A percentile compares a stretch with the other conserved stretches of the same genome.
Conservation (phyloP, 2,888 invertebrate species). For the Eumerus sabulonum region DNA sequence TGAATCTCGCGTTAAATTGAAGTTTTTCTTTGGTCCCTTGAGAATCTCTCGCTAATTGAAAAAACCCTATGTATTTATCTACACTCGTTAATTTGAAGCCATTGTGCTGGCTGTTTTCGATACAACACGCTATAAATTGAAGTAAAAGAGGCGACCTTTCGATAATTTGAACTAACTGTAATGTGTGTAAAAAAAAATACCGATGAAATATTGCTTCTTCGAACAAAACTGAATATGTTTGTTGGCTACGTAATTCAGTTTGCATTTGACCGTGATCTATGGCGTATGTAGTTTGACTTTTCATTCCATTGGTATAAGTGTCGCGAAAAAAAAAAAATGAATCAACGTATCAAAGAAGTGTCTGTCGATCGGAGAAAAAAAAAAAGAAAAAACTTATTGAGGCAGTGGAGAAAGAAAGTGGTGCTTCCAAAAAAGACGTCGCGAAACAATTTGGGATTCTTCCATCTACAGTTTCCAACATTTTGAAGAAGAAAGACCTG, state of each 20-base stretch:
- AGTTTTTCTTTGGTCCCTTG: too few relatives aligned
- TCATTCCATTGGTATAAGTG: background rate
- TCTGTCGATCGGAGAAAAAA: slow-evolving; percentile 7
- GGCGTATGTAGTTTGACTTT: background rate
- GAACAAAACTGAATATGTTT: background rate
- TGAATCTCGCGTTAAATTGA: too few relatives aligned
- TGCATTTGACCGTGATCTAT: background rate
- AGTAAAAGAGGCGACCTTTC: too few relatives aligned
- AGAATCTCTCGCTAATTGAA: too few relatives aligned
- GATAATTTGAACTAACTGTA: too few relatives aligned
- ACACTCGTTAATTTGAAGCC: too few relatives aligned
- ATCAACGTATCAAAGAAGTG: slow-evolving; percentile 6
- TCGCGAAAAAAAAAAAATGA: slow-evolving; percentile 3
- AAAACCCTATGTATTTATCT: too few relatives aligned
- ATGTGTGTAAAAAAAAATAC: too few relatives aligned
- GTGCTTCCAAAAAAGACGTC: background rate
- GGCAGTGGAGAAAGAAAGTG: slow-evolving; percentile 6
- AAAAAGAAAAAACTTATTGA: background rate
- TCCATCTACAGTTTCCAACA: background rate
- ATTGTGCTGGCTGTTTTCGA: too few relatives aligned
- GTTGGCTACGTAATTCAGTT: background rate
- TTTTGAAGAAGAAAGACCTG: background rate
- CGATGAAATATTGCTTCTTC: background rate
- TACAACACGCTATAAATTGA: too few relatives aligned
- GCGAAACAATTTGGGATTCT: too few relatives aligned